Percentiles rank a stretch among this genome's conserved stretches.
These are phyloP conservation scores for Netelia inedita DNA, from an alignment of 2,888 invertebrate species.

Conservation along the genomic window DNA sequence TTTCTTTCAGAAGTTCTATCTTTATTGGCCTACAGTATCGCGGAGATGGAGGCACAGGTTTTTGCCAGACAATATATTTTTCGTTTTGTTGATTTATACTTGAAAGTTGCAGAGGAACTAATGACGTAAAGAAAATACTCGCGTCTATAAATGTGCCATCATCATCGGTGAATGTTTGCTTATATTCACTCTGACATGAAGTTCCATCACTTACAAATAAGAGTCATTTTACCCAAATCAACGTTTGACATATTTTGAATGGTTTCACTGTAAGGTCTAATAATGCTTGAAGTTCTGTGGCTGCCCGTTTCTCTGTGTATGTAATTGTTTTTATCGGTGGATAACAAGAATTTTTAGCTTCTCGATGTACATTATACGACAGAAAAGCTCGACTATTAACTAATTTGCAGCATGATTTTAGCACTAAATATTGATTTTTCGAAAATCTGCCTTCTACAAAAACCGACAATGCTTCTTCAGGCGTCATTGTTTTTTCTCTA, in stretches of 20 bases:
- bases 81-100: constrained; percentile 21
- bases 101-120: constrained; percentile 36
- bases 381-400: constrained; percentile 27
- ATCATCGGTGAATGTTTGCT: constrained; percentile 21
- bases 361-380: constrained; percentile 17
- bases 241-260: constrained; percentile 11
- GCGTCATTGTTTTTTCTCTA: constrained; percentile 7
- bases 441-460: constrained; percentile 12
- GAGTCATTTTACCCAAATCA: constrained; percentile 12
- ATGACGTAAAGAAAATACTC: constrained; percentile 37
- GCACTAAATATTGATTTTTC: constrained; percentile 13
- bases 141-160: constrained; percentile 27
- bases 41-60: constrained; percentile 31
- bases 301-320: constrained; percentile 13
- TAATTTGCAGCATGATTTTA: constrained; percentile 5
- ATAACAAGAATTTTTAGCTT: constrained; percentile 18
- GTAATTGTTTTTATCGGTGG: constrained; percentile 5
- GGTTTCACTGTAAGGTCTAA: constrained; percentile 24
- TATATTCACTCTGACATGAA: constrained; percentile 17
- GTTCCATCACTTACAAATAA: constrained; percentile 35
- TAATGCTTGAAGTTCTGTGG: constrained; percentile 23
- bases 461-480: constrained; percentile 14
- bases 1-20: constrained; percentile 57
- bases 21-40: constrained; percentile 48
- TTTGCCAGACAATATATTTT: constrained; percentile 28